These are phyloP conservation scores for Pseudachorutes palmiensis DNA, from an alignment of 1,140 invertebrate genomes.

Conservation along the genomic window DNA sequence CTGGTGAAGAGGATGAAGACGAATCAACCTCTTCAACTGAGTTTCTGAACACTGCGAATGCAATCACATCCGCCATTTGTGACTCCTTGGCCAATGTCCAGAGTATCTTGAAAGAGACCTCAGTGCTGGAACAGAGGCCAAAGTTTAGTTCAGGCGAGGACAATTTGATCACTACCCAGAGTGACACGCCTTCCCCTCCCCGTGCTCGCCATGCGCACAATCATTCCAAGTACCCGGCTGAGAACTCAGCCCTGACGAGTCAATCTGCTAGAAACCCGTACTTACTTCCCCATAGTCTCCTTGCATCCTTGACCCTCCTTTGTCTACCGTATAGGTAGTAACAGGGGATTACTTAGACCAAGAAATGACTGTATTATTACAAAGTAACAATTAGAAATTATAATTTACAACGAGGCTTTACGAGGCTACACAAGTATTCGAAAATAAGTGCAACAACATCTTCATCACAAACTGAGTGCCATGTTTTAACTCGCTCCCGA, in stretches of 20 bases:
- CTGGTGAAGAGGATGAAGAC: neutral
- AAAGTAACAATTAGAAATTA: no score
- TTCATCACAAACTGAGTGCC: no score
- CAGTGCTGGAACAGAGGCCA: neutral
- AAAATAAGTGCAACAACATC: no score
- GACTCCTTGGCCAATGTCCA: conserved; percentile 9
- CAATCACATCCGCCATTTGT: neutral
- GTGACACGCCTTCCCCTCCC: neutral
- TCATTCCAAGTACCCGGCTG: no score
- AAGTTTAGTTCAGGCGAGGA: neutral
- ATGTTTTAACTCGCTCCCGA: no score
- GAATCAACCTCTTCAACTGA: neutral
- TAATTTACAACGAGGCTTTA: no score
- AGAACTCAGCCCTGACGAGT: neutral
- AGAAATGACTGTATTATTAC: no score
- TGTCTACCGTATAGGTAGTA: neutral
- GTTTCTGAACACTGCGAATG: neutral
- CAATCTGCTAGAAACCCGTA: neutral
- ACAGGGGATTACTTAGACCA: no score
- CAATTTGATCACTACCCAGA: neutral
- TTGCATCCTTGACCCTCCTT: neutral
- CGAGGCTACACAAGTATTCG: no score
- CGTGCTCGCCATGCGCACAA: neutral
- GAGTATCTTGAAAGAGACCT: neutral
- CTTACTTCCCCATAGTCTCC: neutral